phyloP scores from a whole-genome alignment of 2,113 vertebrate species.

The Poicephalus meyeri region DNA sequence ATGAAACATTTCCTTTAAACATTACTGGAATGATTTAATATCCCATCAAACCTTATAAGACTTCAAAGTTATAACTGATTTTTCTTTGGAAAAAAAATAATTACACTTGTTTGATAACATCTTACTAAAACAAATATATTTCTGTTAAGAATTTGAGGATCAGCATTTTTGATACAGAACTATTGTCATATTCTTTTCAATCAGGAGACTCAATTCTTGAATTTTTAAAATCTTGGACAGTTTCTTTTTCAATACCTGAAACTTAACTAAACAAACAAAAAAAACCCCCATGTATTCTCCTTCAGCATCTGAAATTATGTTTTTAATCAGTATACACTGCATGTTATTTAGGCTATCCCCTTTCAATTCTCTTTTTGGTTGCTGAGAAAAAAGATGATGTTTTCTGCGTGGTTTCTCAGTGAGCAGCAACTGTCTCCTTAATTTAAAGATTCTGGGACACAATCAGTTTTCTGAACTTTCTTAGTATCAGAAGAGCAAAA shows the following conservation, averaged over 20 bases:
- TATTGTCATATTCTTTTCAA: neutral
- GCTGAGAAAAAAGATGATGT: neutral
- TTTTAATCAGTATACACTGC: neutral
- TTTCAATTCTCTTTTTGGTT: neutral
- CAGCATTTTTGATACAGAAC: neutral
- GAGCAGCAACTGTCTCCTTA: neutral
- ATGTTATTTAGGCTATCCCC: neutral
- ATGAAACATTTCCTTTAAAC: neutral
- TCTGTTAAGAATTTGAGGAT: neutral
- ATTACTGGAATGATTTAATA: neutral
- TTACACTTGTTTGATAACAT: neutral
- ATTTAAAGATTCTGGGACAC: slow-evolving; percentile 32
- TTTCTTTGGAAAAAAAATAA: neutral
- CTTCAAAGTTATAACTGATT: neutral
- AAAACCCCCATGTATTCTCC: neutral
- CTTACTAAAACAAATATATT: neutral
- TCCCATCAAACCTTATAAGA: neutral
- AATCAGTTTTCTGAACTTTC: neutral
- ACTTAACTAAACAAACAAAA: neutral
- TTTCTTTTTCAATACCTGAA: neutral
- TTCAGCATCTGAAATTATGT: neutral
- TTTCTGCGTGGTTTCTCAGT: neutral
- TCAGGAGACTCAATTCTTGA: neutral
- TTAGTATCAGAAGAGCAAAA: slow-evolving; percentile 47
- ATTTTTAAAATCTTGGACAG: neutral